A percentile compares a stretch with the other conserved stretches of the same genome.
Conservation (phyloP, 2,797 vertebrate genomes). For the Gouania willdenowi region DNA sequence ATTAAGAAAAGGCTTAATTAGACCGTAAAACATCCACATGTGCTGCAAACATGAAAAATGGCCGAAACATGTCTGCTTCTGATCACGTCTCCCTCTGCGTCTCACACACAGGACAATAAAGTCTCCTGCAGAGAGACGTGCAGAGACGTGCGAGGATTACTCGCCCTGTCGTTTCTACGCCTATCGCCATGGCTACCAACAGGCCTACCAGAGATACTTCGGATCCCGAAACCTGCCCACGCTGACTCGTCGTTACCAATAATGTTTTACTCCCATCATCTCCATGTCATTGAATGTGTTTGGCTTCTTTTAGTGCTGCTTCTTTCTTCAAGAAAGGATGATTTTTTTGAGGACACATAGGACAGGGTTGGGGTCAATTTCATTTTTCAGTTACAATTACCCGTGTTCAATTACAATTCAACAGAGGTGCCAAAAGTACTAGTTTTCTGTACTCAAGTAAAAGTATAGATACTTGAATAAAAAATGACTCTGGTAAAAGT, state of each 20-base stretch:
- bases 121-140: conserved; percentile 71
- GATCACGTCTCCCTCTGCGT: background rate
- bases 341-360: too few species aligned
- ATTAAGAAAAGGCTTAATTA: conserved; percentile 8
- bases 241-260: conserved; percentile 27
- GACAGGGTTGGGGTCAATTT: too few species aligned
- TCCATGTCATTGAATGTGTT: too few species aligned
- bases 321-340: too few species aligned
- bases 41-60: background rate
- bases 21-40: conserved; percentile 14
- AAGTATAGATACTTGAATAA: too few species aligned
- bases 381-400: too few species aligned
- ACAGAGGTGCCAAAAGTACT: too few species aligned
- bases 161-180: conserved; percentile 80
- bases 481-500: too few species aligned
- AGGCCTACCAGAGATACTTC: conserved; percentile 84
- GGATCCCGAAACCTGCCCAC: conserved; percentile 24
- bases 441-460: too few species aligned
- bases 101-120: conserved; percentile 73
- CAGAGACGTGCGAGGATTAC: conserved; percentile 87
- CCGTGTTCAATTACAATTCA: too few species aligned
- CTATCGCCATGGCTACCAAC: conserved; percentile 66
- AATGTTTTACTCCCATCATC: too few species aligned
- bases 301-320: too few species aligned
- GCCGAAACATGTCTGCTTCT: background rate